Percentiles rank a stretch among this genome's conserved stretches.
phyloP scores from a whole-genome alignment of 2,113 vertebrate genomes.

The Psettodes erumei region DNA sequence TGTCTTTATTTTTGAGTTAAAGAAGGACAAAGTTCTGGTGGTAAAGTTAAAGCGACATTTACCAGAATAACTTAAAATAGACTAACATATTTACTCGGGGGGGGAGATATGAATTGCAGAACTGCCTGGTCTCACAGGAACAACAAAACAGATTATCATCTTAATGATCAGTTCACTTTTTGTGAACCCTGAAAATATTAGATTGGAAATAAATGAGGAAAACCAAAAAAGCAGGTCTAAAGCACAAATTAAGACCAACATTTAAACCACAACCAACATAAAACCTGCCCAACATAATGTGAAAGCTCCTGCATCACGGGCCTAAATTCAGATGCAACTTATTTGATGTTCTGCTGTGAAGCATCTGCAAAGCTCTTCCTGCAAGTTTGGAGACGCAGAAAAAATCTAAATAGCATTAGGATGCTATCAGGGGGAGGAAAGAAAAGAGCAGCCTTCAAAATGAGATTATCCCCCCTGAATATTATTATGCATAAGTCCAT shows the following conservation, averaged over 20 bases:
- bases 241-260: background rate
- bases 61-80: background rate
- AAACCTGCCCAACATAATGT: background rate
- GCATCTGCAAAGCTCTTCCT: slow-evolving; percentile 23
- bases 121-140: background rate
- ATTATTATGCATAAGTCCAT: slow-evolving; percentile 68
- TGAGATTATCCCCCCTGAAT: slow-evolving; percentile 60
- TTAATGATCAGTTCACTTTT: background rate
- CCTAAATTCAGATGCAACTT: background rate
- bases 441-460: slow-evolving; percentile 44
- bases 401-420: slow-evolving; percentile 53
- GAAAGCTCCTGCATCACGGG: background rate
- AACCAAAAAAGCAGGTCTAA: background rate
- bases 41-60: background rate
- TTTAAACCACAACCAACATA: background rate
- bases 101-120: too few species aligned
- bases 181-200: background rate
- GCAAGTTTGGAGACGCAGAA: slow-evolving; percentile 32
- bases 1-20: background rate
- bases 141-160: background rate
- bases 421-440: slow-evolving; percentile 43
- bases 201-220: background rate
- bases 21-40: background rate
- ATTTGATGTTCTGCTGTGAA: slow-evolving; percentile 1
- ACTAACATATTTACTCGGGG: background rate